Evolutionary conservation across 2,113 vertebrate species (phyloP), one percentile per base, ranked within the genome.

Genomic region (Rhinoderma darwinii): DNA sequence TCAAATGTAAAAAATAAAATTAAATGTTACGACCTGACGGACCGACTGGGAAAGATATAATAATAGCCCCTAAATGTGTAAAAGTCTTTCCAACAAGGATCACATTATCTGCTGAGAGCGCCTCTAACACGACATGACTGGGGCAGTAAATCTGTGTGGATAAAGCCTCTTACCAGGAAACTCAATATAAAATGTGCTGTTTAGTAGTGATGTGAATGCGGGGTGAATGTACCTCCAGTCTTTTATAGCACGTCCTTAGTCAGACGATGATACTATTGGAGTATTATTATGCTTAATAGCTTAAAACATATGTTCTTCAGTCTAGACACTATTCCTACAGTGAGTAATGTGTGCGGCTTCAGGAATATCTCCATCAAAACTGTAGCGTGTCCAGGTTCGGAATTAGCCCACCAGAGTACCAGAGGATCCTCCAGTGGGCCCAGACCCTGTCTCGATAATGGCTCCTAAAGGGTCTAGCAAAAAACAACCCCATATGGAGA

Each of bases 221-320:
- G 17, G 7, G 66, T n/a, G 8, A 35, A 15, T 81, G 78, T 61
- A 81, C 78, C 78, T 43, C 56, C 14, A 43, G 22, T 81, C 78
- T 59, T 35, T 80, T 41, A 59, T 54, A 80, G 78, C n/a, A 17
- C 9, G 27, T 37, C 54, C 37, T 41, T 20, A n/a, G 77, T 59
- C 77, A 61, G 51, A 61, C 44, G 39, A 81, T 27, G 25, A 44
- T 43, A 44, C 39, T 59, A 82, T n/a, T 10, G 56, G 17, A 72
- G 61, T 41, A 50, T 35, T 83, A 83, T 51, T 72, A 37, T 83
- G 81, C 44, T 83, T 51, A 70, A 68, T 83, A 70, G 63, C 63
- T 68, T 68, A 50, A 70, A 51, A 30, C 63, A 51, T 51, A 50
- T 30, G 20, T 51, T 70, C 63, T 83, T 18, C 39, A 30, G 39